Evolutionary conservation across 1,140 invertebrate species (phyloP).

Genomic region (Halictus rubicundus): DNA sequence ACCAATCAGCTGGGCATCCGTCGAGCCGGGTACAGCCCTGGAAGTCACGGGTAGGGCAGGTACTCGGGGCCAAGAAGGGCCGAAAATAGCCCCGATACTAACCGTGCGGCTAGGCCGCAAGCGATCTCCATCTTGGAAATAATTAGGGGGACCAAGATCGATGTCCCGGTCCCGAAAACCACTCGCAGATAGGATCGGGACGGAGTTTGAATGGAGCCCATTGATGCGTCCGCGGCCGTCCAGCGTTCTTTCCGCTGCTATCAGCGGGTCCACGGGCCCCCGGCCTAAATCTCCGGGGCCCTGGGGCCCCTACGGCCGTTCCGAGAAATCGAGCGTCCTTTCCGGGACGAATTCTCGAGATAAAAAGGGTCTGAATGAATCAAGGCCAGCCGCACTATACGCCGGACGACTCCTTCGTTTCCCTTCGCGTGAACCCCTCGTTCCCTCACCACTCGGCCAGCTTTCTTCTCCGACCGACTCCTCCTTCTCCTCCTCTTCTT

Average conservation of each 20-base stretch:
- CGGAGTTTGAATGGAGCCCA: conserved; percentile 77
- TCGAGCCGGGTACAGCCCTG: conserved; percentile 23
- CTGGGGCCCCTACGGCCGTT: conserved; percentile 60
- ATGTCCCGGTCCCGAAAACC: conserved; percentile 75
- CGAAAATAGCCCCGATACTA: conserved; percentile 51
- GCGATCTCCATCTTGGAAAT: conserved; percentile 78
- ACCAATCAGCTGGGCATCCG: conserved; percentile 43
- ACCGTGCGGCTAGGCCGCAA: conserved; percentile 43
- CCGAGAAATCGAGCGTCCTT: conserved; percentile 80
- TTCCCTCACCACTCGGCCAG: neutral
- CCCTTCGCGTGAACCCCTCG: conserved; percentile 31
- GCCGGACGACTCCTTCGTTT: conserved; percentile 32
- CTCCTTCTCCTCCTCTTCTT: neutral
- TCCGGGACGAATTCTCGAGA: conserved; percentile 81
- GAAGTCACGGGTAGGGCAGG: conserved; percentile 32
- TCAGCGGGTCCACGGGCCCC: conserved; percentile 52
- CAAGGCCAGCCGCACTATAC: conserved; percentile 71
- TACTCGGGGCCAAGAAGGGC: conserved; percentile 35
- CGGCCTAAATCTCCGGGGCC: conserved; percentile 56
- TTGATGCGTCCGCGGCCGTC: conserved; percentile 75
- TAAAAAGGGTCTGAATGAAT: conserved; percentile 81
- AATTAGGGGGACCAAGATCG: conserved; percentile 80
- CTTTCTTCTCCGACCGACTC: neutral
- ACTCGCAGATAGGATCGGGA: conserved; percentile 76
- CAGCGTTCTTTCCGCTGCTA: conserved; percentile 53